Percentiles rank a stretch among this genome's conserved stretches.
Evolutionary conservation across 2,797 vertebrate species (phyloP).

Genomic region (Lindbergichthys nudifrons): DNA sequence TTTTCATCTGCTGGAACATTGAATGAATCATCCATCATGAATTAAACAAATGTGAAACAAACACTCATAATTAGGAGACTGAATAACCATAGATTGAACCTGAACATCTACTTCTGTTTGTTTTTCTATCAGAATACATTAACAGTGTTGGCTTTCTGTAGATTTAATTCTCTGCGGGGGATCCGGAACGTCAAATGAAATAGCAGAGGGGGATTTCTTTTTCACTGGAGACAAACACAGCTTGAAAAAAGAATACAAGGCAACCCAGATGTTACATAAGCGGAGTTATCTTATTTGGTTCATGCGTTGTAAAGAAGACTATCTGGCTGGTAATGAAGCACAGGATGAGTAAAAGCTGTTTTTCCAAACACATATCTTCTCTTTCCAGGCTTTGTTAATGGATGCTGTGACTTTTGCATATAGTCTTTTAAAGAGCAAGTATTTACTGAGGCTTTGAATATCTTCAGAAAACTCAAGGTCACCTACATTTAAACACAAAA

Average conservation of each 20-base stretch:
- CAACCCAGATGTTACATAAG: conserved; percentile 33
- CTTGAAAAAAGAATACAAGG: conserved; percentile 9
- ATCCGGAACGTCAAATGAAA: conserved; percentile 33
- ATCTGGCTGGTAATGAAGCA: conserved; percentile 32
- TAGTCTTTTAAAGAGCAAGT: conserved; percentile 1
- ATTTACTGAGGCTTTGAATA: conserved; percentile 29
- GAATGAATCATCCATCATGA: conserved; percentile 64
- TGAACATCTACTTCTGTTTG: conserved; percentile 66
- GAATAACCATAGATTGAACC: conserved; percentile 72
- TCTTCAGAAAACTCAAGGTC: conserved; percentile 47
- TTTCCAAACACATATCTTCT: conserved; percentile 28
- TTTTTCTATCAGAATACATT: conserved; percentile 72
- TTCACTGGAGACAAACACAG: conserved; percentile 34
- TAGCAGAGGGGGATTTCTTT: conserved; percentile 28
- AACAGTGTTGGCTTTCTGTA: conserved; percentile 52
- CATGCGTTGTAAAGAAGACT: conserved; percentile 25
- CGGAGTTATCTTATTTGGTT: conserved; percentile 24
- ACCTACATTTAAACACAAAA: conserved; percentile 12
- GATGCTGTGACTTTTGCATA: conserved; percentile 1
- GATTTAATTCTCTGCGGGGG: conserved; percentile 42
- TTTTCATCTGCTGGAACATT: conserved; percentile 23
- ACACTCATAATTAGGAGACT: conserved; percentile 69
- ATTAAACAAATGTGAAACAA: conserved; percentile 75
- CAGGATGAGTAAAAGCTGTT: conserved; percentile 10
- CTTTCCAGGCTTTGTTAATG: conserved; percentile 23